A percentile compares a stretch with the other conserved stretches of the same genome.
Conservation (phyloP, 2,797 vertebrate species). For the Crenuchus spilurus region DNA sequence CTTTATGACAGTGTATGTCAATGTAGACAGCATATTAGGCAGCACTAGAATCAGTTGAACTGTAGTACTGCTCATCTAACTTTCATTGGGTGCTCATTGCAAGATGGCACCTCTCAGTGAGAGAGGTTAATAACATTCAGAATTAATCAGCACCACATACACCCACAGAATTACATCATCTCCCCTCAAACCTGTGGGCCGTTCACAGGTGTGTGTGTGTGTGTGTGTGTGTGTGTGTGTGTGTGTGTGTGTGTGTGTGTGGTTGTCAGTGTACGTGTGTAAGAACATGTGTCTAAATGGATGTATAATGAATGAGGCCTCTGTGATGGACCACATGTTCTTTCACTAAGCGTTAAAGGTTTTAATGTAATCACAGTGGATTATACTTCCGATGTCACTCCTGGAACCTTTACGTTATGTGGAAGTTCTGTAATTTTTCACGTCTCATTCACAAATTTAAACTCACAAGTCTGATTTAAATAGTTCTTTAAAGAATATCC, state of each 20-base stretch:
- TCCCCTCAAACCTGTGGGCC: slow-evolving; percentile 64
- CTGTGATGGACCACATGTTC: slow-evolving; percentile 73
- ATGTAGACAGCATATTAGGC: background rate
- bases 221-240: slow-evolving; percentile 19
- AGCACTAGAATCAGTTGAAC: background rate
- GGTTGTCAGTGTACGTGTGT: too few species aligned
- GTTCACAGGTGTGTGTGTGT: slow-evolving; percentile 68
- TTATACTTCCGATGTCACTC: slow-evolving; percentile 69
- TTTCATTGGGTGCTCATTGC: slow-evolving; percentile 55
- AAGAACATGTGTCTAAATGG: slow-evolving; percentile 76
- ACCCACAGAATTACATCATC: slow-evolving; percentile 73
- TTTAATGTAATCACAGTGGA: slow-evolving; percentile 74
- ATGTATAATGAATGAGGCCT: slow-evolving; percentile 79
- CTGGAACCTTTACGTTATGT: too few species aligned
- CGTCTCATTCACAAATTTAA: too few species aligned
- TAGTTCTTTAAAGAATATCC: too few species aligned
- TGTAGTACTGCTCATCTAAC: slow-evolving; percentile 38
- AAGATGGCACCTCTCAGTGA: slow-evolving; percentile 61
- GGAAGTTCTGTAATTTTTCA: too few species aligned
- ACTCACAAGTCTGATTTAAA: too few species aligned
- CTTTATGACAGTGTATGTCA: too few species aligned
- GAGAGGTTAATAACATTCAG: slow-evolving; percentile 75
- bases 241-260: background rate
- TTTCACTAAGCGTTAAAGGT: slow-evolving; percentile 77
- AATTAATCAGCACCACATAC: slow-evolving; percentile 69